These are phyloP conservation scores for Ophonus ardosiacus DNA, from an alignment of 2,888 invertebrate species.

Conservation along the genomic window DNA sequence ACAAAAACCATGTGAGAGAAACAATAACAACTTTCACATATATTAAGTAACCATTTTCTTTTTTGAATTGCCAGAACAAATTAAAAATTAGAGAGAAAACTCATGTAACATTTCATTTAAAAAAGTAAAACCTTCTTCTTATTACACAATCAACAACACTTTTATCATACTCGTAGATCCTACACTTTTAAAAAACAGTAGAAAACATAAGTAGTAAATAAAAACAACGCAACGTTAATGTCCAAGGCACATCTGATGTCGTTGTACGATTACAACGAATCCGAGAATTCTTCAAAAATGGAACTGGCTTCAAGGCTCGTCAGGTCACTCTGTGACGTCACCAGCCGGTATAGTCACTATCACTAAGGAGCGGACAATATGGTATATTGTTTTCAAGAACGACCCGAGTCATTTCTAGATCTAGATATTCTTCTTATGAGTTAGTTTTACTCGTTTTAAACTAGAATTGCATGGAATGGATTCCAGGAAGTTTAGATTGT, in stretches of 20 bases:
- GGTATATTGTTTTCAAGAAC: not conserved
- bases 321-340: conserved; percentile 41
- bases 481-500: not conserved
- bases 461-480: not conserved
- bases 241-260: conserved; percentile 31
- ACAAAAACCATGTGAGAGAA: too few relatives aligned
- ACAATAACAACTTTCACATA: too few relatives aligned
- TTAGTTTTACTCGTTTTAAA: not conserved
- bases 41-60: too few relatives aligned
- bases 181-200: not conserved
- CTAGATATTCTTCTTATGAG: not conserved
- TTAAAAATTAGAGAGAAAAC: too few relatives aligned
- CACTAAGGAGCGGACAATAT: conserved; percentile 8
- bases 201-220: conserved; percentile 25
- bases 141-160: too few relatives aligned
- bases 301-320: conserved; percentile 53
- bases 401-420: not conserved
- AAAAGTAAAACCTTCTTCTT: too few relatives aligned
- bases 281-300: conserved; percentile 55
- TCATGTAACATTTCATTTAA: too few relatives aligned
- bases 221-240: conserved; percentile 35
- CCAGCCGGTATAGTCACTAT: not conserved
- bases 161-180: too few relatives aligned
- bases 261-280: conserved; percentile 46
- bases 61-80: too few relatives aligned